phyloP scores from a whole-genome alignment of 92 coral and sea anemone genomes.

The Meandrina meandrites region DNA sequence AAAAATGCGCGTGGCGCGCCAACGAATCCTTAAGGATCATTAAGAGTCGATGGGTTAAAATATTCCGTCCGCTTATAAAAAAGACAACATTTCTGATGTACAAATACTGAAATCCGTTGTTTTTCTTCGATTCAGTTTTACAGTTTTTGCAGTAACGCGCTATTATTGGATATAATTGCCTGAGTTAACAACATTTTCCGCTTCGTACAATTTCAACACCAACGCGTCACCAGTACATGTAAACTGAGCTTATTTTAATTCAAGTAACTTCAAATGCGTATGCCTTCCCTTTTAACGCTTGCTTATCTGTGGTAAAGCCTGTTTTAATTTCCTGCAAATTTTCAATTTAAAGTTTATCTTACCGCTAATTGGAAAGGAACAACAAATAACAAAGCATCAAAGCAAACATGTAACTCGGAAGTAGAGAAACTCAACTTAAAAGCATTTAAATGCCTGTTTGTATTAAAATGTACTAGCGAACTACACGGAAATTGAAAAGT shows the following conservation, averaged over 20 bases:
- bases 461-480: background rate
- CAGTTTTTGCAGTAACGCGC: background rate
- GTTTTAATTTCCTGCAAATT: slow-evolving; percentile 50
- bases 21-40: background rate
- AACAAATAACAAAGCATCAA: background rate
- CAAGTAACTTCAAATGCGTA: background rate
- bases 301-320: slow-evolving; percentile 21
- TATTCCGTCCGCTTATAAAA: background rate
- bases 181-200: background rate
- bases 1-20: background rate
- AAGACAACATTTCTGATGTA: background rate
- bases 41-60: background rate
- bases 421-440: background rate
- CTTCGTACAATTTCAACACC: background rate
- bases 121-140: background rate
- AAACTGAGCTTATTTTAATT: slow-evolving; percentile 17
- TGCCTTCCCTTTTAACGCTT: background rate
- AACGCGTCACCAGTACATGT: no score
- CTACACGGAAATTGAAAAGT: background rate
- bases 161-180: background rate
- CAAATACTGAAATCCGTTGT: background rate
- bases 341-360: slow-evolving; percentile 12
- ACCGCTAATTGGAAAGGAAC: slow-evolving; percentile 12
- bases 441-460: background rate
- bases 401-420: background rate